A percentile compares a stretch with the other conserved stretches of the same genome.
phyloP scores from a whole-genome alignment of 2,888 invertebrate species.

The Napeogenes sylphis region DNA sequence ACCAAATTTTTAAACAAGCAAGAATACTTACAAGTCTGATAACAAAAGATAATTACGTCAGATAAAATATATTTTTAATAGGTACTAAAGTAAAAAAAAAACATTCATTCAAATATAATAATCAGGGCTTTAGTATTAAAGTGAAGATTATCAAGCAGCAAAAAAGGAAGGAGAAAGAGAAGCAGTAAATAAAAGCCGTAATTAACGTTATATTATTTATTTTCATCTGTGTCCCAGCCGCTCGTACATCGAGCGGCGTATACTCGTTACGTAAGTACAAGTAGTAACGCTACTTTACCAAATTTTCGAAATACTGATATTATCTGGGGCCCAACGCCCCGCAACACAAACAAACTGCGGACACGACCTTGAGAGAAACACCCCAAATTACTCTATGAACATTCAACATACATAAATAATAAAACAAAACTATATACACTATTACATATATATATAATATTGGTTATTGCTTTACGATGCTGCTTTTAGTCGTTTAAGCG shows the following conservation, averaged over 20 bases:
- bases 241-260: conserved; percentile 67
- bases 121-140: no score
- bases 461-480: conserved; percentile 32
- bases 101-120: no score
- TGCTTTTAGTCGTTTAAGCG: background rate
- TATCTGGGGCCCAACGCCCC: conserved; percentile 61
- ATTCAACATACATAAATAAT: conserved; percentile 35
- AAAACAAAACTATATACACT: conserved; percentile 41
- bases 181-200: conserved; percentile 45
- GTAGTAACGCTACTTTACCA: conserved; percentile 73
- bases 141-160: no score
- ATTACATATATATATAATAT: conserved; percentile 29
- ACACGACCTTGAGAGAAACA: conserved; percentile 57
- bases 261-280: conserved; percentile 65
- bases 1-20: no score
- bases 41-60: no score
- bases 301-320: conserved; percentile 76
- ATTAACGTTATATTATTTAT: conserved; percentile 76
- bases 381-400: conserved; percentile 43
- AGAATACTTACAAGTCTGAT: no score
- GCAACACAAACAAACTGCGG: conserved; percentile 69
- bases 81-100: no score
- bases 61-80: no score
- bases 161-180: no score
- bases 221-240: conserved; percentile 70